These are phyloP conservation scores for Tenthredo distinguenda DNA, from an alignment of 2,888 invertebrate genomes.

Conservation along the genomic window DNA sequence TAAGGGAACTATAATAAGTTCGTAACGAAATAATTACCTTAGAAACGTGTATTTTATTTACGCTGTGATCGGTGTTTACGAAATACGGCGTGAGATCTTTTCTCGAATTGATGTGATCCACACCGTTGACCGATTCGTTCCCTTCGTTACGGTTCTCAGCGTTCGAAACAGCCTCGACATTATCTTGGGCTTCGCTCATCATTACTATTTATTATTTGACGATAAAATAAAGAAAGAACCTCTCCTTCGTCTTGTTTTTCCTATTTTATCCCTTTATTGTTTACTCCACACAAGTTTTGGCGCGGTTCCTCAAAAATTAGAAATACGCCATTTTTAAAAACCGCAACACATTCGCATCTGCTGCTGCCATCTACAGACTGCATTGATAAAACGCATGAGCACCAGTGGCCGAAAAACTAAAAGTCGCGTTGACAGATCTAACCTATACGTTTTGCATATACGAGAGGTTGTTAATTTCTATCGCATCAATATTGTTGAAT, in stretches of 20 bases:
- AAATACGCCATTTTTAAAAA: slow-evolving; percentile 21
- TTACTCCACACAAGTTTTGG: neutral
- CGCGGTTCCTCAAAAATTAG: neutral
- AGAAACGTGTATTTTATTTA: slow-evolving; percentile 65
- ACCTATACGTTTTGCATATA: neutral
- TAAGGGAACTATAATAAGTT: neutral
- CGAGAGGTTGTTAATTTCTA: neutral
- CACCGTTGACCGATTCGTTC: neutral
- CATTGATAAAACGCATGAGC: neutral
- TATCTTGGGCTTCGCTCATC: slow-evolving; percentile 31
- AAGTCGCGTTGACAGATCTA: slow-evolving; percentile 35
- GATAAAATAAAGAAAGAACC: neutral
- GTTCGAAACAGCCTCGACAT: neutral
- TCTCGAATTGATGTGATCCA: slow-evolving; percentile 50
- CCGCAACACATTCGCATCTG: neutral
- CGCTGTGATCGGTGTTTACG: slow-evolving; percentile 63
- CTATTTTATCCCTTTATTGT: neutral
- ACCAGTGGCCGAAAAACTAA: neutral
- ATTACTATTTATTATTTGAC: neutral
- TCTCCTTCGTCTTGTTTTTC: neutral
- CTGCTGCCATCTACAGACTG: neutral
- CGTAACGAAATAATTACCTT: slow-evolving; percentile 58
- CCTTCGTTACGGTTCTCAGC: slow-evolving; percentile 29
- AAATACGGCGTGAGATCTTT: slow-evolving; percentile 64
- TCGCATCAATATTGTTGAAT: neutral